These are phyloP conservation scores for Lasioglossum vierecki DNA, from an alignment of 2,888 invertebrate species.

Conservation along the genomic window DNA sequence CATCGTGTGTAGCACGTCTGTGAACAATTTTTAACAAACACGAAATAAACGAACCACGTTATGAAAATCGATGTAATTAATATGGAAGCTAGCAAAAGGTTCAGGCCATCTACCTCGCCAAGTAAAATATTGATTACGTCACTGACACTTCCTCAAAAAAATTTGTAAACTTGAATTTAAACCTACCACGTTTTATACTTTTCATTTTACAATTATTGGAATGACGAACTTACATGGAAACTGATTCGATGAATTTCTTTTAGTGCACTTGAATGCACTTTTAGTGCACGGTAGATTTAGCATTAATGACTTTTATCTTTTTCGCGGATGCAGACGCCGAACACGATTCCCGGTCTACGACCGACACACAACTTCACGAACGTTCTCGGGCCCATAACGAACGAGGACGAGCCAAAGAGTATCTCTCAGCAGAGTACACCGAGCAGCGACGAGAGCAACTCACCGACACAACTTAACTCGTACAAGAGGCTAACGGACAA, in stretches of 20 bases:
- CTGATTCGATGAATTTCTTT: too few species aligned
- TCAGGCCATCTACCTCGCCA: accelerated
- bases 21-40: too few species aligned
- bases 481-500: conserved; percentile 93
- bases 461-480: conserved; percentile 94
- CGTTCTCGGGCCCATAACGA: conserved; percentile 83
- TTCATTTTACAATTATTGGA: too few species aligned
- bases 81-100: not conserved
- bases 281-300: too few species aligned
- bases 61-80: not conserved
- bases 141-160: not conserved
- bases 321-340: conserved; percentile 84
- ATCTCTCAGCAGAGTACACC: conserved; percentile 86
- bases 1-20: too few species aligned
- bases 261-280: too few species aligned
- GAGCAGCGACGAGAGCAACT: conserved; percentile 94
- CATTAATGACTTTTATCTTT: not conserved
- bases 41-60: not conserved
- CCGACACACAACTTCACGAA: conserved; percentile 86
- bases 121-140: not conserved
- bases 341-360: conserved; percentile 88
- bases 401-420: conserved; percentile 81
- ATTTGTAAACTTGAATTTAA: too few species aligned
- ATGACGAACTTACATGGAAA: too few species aligned
- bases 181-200: too few species aligned